Conservation (phyloP, 2,797 vertebrate species). For the Allobates femoralis region DNA sequence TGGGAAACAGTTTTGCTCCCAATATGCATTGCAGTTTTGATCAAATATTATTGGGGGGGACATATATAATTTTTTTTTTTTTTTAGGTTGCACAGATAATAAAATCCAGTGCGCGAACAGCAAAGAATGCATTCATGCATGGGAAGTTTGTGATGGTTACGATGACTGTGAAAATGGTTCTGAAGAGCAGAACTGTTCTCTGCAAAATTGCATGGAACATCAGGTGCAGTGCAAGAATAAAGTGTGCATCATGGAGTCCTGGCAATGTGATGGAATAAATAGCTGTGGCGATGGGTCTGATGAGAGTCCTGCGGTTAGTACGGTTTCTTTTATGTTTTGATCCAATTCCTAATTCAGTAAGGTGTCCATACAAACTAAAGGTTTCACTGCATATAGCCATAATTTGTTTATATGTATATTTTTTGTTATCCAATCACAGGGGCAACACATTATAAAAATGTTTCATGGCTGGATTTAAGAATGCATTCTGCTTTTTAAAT, state of each 20-base stretch:
- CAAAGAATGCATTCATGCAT: slow-evolving; percentile 74
- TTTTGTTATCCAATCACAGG: no score
- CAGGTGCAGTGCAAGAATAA: slow-evolving; percentile 87
- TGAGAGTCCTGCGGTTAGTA: slow-evolving; percentile 84
- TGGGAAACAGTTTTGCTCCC: no score
- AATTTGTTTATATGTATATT: no score
- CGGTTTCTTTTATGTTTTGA: no score
- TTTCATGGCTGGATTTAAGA: no score
- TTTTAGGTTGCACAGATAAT: slow-evolving; percentile 72
- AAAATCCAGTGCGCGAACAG: slow-evolving; percentile 79
- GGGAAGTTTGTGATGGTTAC: slow-evolving; percentile 78
- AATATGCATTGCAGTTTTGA: no score
- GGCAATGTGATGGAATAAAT: slow-evolving; percentile 80
- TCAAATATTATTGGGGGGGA: no score
- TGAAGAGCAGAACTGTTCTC: slow-evolving; percentile 79
- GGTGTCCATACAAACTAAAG: no score
- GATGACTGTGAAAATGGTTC: slow-evolving; percentile 81
- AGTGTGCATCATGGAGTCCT: slow-evolving; percentile 78
- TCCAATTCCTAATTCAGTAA: no score
- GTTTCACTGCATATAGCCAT: no score
- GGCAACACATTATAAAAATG: no score
- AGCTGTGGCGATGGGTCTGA: slow-evolving; percentile 88
- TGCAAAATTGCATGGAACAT: slow-evolving; percentile 74
- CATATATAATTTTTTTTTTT: neutral
- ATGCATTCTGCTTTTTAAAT: no score